phyloP scores from a whole-genome alignment of 1,140 invertebrate species.

The Drosophila seguyi region DNA sequence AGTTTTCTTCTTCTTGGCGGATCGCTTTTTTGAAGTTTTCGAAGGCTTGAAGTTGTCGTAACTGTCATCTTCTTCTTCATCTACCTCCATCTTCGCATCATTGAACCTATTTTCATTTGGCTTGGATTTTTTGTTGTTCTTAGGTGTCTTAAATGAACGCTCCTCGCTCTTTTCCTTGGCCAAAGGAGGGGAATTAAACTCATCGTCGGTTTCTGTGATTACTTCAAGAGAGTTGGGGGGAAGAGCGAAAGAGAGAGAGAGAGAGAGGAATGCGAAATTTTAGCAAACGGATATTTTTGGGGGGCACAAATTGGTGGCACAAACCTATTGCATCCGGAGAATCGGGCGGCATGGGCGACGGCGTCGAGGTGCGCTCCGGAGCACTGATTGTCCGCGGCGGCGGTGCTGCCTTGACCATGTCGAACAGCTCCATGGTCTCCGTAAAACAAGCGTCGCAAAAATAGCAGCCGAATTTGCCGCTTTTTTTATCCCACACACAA shows the following conservation, averaged over 20 bases:
- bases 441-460: not conserved
- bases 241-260: too few species aligned
- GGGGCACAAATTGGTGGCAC: not conserved
- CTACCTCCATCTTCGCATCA: not conserved
- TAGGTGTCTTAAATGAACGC: not conserved
- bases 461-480: slow-evolving; percentile 1
- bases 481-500: slow-evolving; percentile 9
- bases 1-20: too few species aligned
- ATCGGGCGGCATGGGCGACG: slow-evolving; percentile 19
- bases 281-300: not conserved
- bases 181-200: not conserved
- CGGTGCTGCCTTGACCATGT: slow-evolving; percentile 61
- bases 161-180: not conserved
- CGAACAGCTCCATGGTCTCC: slow-evolving; percentile 62
- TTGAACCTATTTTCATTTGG: not conserved
- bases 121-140: not conserved
- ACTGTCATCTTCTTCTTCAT: not conserved
- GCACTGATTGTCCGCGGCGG: slow-evolving; percentile 46
- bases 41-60: not conserved
- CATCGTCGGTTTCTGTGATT: not conserved
- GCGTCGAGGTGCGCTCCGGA: not conserved
- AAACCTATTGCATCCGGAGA: slow-evolving; percentile 14
- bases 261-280: not conserved
- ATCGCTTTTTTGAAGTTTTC: not conserved
- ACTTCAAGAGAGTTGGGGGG: too few species aligned